Percentiles rank a stretch among this genome's conserved stretches.
Evolutionary conservation across 1,140 invertebrate species (phyloP).

Genomic region (Orchestia grillus): DNA sequence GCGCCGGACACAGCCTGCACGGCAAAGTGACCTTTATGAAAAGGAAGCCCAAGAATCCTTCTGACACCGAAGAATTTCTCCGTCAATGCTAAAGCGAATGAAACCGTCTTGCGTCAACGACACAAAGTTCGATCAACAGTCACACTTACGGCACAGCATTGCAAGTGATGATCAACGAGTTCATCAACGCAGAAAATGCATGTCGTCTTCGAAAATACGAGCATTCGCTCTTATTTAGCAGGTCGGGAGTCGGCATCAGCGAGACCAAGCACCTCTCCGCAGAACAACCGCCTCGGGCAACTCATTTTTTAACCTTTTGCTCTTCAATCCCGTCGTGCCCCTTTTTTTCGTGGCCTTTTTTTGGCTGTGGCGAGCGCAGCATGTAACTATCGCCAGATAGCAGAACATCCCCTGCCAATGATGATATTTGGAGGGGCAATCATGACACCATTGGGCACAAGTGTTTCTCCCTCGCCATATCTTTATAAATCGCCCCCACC

Average conservation of each 20-base stretch:
- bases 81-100: not conserved
- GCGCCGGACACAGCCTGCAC: not conserved
- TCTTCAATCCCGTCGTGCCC: constrained; percentile 39
- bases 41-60: not conserved
- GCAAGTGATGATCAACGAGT: not conserved
- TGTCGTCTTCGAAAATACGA: not conserved
- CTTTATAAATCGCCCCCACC: not conserved
- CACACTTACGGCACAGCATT: constrained; percentile 12
- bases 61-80: not conserved
- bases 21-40: constrained; percentile 48
- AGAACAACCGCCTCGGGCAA: constrained; percentile 45
- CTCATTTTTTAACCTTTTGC: constrained; percentile 52
- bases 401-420: constrained; percentile 55
- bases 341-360: not conserved
- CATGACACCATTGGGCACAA: constrained; percentile 55
- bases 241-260: not conserved
- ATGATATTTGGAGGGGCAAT: constrained; percentile 52
- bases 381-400: constrained; percentile 55
- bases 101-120: not conserved
- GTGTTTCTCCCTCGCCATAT: constrained; percentile 33
- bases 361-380: constrained; percentile 25
- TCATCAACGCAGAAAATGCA: not conserved
- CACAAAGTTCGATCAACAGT: not conserved
- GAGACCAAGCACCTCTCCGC: constrained; percentile 13
- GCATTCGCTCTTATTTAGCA: constrained; percentile 33